Conservation (phyloP, 2,888 invertebrate species). For the Pecten maximus region DNA sequence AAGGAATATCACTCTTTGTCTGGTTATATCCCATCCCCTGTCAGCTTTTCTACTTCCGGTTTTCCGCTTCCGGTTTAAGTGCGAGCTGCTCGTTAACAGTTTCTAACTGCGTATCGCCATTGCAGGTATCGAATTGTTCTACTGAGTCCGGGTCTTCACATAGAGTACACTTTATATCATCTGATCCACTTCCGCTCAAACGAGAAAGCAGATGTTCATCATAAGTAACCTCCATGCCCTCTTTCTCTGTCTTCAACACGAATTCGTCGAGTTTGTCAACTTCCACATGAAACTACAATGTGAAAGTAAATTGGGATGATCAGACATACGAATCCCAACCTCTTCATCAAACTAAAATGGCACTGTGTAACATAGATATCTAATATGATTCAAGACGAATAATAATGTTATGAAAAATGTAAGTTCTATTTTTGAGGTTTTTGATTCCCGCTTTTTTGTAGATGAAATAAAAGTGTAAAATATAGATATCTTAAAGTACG, state of each 20-base stretch:
- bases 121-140: neutral
- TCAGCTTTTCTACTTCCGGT: neutral
- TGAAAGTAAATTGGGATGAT: too few relatives aligned
- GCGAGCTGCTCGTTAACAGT: neutral
- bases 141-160: neutral
- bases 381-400: too few relatives aligned
- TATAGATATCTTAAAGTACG: neutral
- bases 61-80: neutral
- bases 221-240: neutral
- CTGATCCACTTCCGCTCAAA: neutral
- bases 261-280: neutral
- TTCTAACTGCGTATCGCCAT: neutral
- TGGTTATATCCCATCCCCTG: neutral
- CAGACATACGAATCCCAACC: too few relatives aligned
- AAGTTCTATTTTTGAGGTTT: too few relatives aligned
- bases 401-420: too few relatives aligned
- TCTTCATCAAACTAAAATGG: too few relatives aligned
- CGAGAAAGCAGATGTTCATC: neutral
- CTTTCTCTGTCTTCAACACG: conserved; percentile 20
- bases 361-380: too few relatives aligned
- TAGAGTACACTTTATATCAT: neutral
- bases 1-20: neutral
- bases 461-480: too few relatives aligned
- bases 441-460: too few relatives aligned
- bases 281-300: neutral